Base-by-base conservation (phyloP, 2,888 invertebrate species). In the Caenorhabditis drosophilae region DNA sequence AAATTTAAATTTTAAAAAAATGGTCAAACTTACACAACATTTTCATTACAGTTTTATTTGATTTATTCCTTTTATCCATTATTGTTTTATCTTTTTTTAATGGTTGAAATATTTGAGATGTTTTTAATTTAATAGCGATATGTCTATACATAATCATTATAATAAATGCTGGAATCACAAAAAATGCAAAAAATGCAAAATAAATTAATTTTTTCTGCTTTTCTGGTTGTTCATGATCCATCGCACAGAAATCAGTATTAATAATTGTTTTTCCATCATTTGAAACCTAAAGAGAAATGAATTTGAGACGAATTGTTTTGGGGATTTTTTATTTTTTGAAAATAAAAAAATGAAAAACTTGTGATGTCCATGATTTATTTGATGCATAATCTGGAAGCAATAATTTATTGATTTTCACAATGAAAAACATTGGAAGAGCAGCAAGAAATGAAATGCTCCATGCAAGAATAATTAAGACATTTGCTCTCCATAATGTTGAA, bases 101-200 rank as follows among this genome's bases (percentile, higher is more conserved):
- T 3, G 45, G 40, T 16, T 50, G 40, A 11, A 52, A 31, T 11
- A 50, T 49, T 38, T 76, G 70, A 4, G 73, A 67, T 1, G 55
- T 52, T 2, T 70, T 49, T 12, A 82, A 56, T 26, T 66, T 64
- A 2, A 75, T 31, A 16, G 78, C 77, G 40, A 83, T 83, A 55
- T 82, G 83, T 4, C 64, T 60, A 48, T 83, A 83, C 53, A 84
- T 77, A 2, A 77, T 58, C 7, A 76, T 70, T 48, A 83, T 83
- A 16, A 83, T 47, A 23, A 80, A 38, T 4, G 76, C 72, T 46
- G 60, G 54, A 61, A 67, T 35, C 9, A 62, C 49, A 51, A 83
- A 83, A 60, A 83, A 83, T 3, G 72, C 48, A 36, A 77, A 69
- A 61, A 84, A 84, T 9, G 79, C 73, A 26, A 70, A 60, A 26